Conservation (phyloP, 1,140 invertebrate genomes). For the Brachionus manjavacas region DNA sequence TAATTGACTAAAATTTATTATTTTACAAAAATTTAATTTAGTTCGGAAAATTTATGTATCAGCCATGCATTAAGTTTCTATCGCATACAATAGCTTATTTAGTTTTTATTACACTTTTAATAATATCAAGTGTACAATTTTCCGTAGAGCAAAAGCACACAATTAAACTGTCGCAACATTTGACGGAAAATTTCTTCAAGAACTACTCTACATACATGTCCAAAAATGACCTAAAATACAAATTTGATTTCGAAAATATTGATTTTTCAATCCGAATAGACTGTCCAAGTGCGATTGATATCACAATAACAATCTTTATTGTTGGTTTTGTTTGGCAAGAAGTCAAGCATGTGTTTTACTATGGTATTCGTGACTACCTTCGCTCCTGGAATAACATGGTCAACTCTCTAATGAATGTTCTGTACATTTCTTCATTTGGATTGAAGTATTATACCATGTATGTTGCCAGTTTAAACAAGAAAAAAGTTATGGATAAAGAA, state of each 20-base stretch:
- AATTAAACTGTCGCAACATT: neutral
- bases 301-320: conserved; percentile 26
- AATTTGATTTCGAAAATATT: conserved; percentile 8
- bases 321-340: conserved; percentile 54
- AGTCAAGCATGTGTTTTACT: conserved; percentile 52
- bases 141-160: conserved; percentile 27
- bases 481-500: neutral
- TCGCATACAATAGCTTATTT: conserved; percentile 63
- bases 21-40: conserved; percentile 42
- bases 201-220: conserved; percentile 9
- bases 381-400: conserved; percentile 53
- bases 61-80: conserved; percentile 54
- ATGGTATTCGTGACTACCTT: conserved; percentile 51
- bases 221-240: neutral
- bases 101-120: conserved; percentile 64
- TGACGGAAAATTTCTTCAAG: neutral
- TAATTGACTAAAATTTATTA: neutral
- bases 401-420: conserved; percentile 51
- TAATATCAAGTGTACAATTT: conserved; percentile 48
- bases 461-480: neutral
- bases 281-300: neutral
- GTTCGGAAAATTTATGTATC: conserved; percentile 49
- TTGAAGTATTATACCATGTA: conserved; percentile 44
- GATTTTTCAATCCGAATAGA: conserved; percentile 30
- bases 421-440: conserved; percentile 54